phyloP scores from a whole-genome alignment of 1,140 invertebrate genomes.

The Odontomachus brunneus region DNA sequence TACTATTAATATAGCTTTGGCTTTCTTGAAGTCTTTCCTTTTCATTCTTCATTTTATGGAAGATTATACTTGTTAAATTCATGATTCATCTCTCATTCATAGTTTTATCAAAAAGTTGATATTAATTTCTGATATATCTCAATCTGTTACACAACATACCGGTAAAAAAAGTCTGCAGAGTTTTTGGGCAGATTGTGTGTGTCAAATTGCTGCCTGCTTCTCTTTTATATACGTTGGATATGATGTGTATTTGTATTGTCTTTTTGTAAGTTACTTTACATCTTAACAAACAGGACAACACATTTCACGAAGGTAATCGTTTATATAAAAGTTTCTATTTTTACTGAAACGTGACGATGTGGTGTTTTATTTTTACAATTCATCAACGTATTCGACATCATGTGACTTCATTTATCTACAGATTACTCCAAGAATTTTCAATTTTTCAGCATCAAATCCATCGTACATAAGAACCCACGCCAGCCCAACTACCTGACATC shows the following conservation, averaged over 20 bases:
- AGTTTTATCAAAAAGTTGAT: no score
- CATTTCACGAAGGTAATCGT: conserved; percentile 31
- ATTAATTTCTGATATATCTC: no score
- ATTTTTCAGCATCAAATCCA: conserved; percentile 30
- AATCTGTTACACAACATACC: no score
- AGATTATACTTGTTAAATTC: no score
- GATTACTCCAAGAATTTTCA: background rate
- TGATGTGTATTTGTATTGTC: conserved; percentile 34
- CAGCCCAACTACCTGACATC: no score
- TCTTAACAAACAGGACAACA: background rate
- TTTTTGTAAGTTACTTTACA: conserved; percentile 56
- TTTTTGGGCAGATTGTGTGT: background rate
- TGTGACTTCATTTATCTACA: background rate
- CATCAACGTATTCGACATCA: conserved; percentile 1
- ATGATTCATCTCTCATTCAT: no score
- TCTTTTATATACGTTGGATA: conserved; percentile 40
- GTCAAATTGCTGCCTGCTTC: conserved; percentile 14
- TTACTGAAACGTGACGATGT: conserved; percentile 43
- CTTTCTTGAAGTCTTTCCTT: no score
- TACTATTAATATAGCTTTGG: no score
- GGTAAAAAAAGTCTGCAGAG: no score
- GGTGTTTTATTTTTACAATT: conserved; percentile 34
- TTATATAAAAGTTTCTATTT: conserved; percentile 61
- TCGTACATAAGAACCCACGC: conserved; percentile 21
- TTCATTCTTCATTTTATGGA: no score